These are phyloP conservation scores for Napeogenes inachia DNA, from an alignment of 2,888 invertebrate species.

Conservation along the genomic window DNA sequence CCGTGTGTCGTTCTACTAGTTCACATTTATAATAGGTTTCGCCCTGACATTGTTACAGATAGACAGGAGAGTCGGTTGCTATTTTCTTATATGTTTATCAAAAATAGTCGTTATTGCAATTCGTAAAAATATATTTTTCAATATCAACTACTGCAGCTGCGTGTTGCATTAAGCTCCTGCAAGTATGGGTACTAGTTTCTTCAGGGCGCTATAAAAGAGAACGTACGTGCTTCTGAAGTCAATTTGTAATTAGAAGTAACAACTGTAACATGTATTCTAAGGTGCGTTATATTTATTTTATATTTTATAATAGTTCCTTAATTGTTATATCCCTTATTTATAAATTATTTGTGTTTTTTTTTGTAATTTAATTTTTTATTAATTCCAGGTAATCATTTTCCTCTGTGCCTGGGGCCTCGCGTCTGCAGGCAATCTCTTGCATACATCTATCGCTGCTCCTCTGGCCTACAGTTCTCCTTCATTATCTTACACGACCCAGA, in stretches of 20 bases:
- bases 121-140: slow-evolving; percentile 33
- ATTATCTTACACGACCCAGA: slow-evolving; percentile 62
- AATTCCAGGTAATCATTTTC: slow-evolving; percentile 73
- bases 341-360: too few species aligned
- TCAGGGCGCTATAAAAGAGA: slow-evolving; percentile 60
- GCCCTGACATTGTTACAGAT: slow-evolving; percentile 48
- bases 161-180: slow-evolving; percentile 44
- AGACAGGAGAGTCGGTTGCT: slow-evolving; percentile 29
- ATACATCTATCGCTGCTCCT: slow-evolving; percentile 58
- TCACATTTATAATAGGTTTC: slow-evolving; percentile 33
- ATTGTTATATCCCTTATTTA: not conserved
- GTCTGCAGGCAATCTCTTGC: slow-evolving; percentile 74
- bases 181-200: slow-evolving; percentile 60
- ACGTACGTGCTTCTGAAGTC: slow-evolving; percentile 49
- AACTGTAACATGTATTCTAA: slow-evolving; percentile 58
- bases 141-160: slow-evolving; percentile 23
- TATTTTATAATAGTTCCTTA: not conserved
- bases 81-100: slow-evolving; percentile 13
- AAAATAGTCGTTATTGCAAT: slow-evolving; percentile 30
- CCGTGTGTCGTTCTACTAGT: slow-evolving; percentile 17
- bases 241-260: slow-evolving; percentile 51
- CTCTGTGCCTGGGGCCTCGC: slow-evolving; percentile 78
- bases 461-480: slow-evolving; percentile 49
- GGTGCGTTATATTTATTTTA: slow-evolving; percentile 40
- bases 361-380: not conserved